Conservation (phyloP, 2,113 vertebrate species). For the Rhinoderma darwinii region DNA sequence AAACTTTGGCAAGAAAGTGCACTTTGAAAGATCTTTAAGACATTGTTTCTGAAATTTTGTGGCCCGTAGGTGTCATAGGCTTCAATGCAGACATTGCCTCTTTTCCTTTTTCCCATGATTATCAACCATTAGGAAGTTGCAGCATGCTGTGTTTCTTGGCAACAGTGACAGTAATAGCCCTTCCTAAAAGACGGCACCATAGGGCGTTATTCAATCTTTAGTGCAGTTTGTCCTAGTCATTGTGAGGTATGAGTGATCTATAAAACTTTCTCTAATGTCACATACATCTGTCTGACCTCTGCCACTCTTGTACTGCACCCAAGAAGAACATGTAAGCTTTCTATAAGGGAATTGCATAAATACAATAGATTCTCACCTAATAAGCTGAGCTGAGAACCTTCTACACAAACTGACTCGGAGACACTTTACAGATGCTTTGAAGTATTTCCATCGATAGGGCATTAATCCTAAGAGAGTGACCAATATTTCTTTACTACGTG, state of each 20-base stretch:
- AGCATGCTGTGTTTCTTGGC: constrained; percentile 24
- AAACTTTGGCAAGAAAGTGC: constrained; percentile 4
- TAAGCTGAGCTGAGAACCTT: background rate
- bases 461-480: background rate
- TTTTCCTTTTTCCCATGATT: constrained; percentile 21
- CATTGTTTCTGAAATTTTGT: constrained; percentile 12
- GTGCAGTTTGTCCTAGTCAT: constrained; percentile 24
- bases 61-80: constrained; percentile 4
- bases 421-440: background rate
- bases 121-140: constrained; percentile 26
- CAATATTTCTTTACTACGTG: background rate
- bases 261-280: constrained; percentile 37
- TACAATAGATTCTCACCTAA: background rate
- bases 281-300: constrained; percentile 1
- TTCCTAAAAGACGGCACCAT: constrained; percentile 42
- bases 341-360: background rate
- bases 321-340: background rate
- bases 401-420: background rate
- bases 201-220: constrained; percentile 25
- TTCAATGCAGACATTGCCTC: constrained; percentile 1
- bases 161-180: constrained; percentile 15
- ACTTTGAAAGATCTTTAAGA: constrained; percentile 7
- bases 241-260: constrained; percentile 29
- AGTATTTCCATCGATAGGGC: background rate
- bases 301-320: background rate